Evolutionary conservation across 1,140 invertebrate genomes (phyloP).

Genomic region (Grapholita molesta): DNA sequence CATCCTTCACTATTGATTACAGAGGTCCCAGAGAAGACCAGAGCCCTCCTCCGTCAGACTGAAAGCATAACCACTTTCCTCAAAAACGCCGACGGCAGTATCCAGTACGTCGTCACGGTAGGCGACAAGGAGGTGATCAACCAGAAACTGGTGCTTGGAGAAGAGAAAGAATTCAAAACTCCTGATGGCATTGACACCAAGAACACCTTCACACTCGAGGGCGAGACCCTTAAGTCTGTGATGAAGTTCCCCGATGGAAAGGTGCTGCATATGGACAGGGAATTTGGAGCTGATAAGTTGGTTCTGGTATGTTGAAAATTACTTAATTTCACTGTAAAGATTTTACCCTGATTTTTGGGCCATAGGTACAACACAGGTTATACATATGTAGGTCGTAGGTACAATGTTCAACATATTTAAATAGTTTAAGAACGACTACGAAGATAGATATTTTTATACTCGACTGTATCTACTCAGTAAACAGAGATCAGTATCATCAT

Average conservation of each 20-base stretch:
- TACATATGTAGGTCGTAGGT: too few relatives aligned
- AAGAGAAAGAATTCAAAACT: slow-evolving; percentile 1
- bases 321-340: too few relatives aligned
- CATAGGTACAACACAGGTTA: too few relatives aligned
- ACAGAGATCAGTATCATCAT: too few relatives aligned
- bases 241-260: slow-evolving; percentile 17
- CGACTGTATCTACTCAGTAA: too few relatives aligned
- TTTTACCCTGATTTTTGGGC: too few relatives aligned
- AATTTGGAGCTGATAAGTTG: neutral
- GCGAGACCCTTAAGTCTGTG: slow-evolving; percentile 4
- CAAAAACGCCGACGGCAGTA: slow-evolving; percentile 7
- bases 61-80: neutral
- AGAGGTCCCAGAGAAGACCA: slow-evolving; percentile 12
- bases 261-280: slow-evolving; percentile 4
- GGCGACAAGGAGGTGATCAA: neutral
- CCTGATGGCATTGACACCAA: slow-evolving; percentile 16
- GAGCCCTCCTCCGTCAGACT: neutral
- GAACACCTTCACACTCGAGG: slow-evolving; percentile 7
- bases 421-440: too few relatives aligned
- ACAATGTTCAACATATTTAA: too few relatives aligned
- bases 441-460: too few relatives aligned
- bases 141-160: neutral
- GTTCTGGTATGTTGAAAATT: neutral
- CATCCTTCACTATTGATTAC: neutral
- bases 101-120: neutral